phyloP scores from a whole-genome alignment of 1,140 invertebrate genomes.

The Macrosteles quadrilineatus region DNA sequence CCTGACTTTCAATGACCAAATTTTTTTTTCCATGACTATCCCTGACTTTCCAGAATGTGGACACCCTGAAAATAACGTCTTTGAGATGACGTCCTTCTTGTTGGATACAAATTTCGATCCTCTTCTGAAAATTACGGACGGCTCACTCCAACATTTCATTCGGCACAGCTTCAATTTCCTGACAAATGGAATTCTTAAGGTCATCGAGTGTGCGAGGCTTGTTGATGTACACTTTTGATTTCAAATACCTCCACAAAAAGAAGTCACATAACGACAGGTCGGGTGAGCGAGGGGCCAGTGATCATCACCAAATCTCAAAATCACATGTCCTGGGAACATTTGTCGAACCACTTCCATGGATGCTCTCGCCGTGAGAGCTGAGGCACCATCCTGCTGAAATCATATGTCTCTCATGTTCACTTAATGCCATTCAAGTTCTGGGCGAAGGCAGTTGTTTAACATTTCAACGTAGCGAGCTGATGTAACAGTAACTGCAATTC shows the following conservation, averaged over 20 bases:
- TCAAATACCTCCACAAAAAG: conserved; percentile 45
- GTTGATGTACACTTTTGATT: conserved; percentile 39
- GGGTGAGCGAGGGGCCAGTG: conserved; percentile 39
- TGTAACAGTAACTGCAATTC: too few species aligned
- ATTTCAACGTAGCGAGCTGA: conserved; percentile 27
- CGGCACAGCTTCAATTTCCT: conserved; percentile 29
- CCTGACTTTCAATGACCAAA: too few species aligned
- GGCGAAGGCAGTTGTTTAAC: conserved; percentile 17
- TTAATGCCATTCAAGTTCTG: conserved; percentile 23
- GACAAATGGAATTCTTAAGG: conserved; percentile 26
- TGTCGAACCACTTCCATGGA: conserved; percentile 40
- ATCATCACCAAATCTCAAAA: conserved; percentile 40
- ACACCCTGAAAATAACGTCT: too few species aligned
- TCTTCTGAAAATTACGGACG: too few species aligned
- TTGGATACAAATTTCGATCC: conserved; percentile 15
- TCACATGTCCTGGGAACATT: conserved; percentile 41
- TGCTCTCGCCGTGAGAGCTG: conserved; percentile 41
- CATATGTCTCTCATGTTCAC: too few species aligned
- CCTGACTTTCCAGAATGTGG: too few species aligned
- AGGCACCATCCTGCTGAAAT: conserved; percentile 41
- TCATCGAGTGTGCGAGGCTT: conserved; percentile 33
- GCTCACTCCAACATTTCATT: conserved; percentile 30
- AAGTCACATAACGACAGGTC: conserved; percentile 47
- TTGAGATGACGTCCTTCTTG: conserved; percentile 24
- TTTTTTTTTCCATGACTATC: too few species aligned